A percentile compares a stretch with the other conserved stretches of the same genome.
Evolutionary conservation across 2,888 invertebrate genomes (phyloP).

Genomic region (Diarsia mendica): DNA sequence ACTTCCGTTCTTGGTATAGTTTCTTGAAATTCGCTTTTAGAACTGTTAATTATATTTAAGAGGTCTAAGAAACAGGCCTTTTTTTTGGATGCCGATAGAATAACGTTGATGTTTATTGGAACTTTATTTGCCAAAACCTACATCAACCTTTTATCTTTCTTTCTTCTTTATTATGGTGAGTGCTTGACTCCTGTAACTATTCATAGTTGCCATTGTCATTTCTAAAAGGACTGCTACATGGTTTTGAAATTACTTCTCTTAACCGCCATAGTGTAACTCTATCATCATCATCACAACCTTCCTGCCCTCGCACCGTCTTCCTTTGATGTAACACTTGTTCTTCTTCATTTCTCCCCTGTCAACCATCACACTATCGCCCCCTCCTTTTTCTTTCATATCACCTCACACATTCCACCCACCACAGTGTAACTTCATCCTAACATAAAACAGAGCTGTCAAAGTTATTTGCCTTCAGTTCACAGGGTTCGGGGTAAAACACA

Average conservation of each 20-base stretch:
- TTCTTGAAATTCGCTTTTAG: slow-evolving; percentile 37
- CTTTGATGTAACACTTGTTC: background rate
- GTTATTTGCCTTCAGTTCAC: slow-evolving; percentile 55
- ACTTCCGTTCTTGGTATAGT: slow-evolving; percentile 53
- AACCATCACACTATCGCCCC: background rate
- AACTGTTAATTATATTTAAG: slow-evolving; percentile 21
- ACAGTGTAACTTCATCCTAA: slow-evolving; percentile 37
- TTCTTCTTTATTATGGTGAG: too few relatives aligned
- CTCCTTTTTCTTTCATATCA: background rate
- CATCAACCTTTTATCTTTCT: background rate
- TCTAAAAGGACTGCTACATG: background rate
- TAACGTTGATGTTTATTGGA: background rate
- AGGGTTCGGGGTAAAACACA: slow-evolving; percentile 53
- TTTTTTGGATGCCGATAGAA: background rate
- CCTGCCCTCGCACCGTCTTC: background rate
- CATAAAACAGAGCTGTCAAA: slow-evolving; percentile 49
- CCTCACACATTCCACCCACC: background rate
- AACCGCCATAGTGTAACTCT: background rate
- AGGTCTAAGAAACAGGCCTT: background rate
- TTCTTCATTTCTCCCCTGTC: background rate
- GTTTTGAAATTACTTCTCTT: background rate
- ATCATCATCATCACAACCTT: background rate
- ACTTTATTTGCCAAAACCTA: background rate
- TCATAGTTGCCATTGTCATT: background rate
- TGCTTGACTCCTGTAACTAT: background rate